Evolutionary conservation across 2,888 invertebrate species (phyloP).

Genomic region (Heterodera filipjevi): DNA sequence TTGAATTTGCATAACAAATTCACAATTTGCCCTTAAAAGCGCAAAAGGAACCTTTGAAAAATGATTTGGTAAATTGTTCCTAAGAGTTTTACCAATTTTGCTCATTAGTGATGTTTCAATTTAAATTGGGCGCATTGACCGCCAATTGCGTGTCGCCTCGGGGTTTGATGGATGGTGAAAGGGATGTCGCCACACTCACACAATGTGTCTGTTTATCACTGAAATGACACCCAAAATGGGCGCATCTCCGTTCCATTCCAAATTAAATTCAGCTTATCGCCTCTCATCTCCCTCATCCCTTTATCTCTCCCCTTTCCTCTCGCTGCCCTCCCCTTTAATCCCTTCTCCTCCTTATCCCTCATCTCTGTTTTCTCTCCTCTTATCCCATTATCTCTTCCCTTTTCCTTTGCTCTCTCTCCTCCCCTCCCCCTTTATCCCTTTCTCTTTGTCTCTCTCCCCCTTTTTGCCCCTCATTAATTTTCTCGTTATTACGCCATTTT

Average conservation of each 20-base stretch:
- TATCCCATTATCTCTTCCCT: not conserved
- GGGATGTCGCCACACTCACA: not conserved
- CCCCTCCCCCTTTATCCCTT: too few relatives aligned
- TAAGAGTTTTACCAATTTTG: too few relatives aligned
- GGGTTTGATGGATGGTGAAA: not conserved
- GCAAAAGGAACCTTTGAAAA: too few relatives aligned
- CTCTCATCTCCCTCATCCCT: not conserved
- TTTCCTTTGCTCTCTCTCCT: too few relatives aligned
- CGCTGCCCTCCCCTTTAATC: not conserved
- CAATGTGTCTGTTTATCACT: slow-evolving; percentile 12
- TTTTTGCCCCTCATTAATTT: not conserved
- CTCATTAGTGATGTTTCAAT: too few relatives aligned
- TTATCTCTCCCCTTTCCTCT: not conserved
- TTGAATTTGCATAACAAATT: not conserved
- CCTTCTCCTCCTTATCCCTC: not conserved
- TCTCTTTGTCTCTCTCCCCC: not conserved
- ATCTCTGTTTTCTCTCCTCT: not conserved
- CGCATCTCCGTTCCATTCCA: not conserved
- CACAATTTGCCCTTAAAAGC: not conserved
- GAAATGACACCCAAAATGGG: not conserved
- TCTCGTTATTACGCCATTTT: slow-evolving; percentile 9
- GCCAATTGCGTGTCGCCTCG: not conserved
- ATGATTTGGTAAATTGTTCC: too few relatives aligned
- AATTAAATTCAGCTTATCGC: not conserved
- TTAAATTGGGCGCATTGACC: too few relatives aligned